Evolutionary conservation across 2,888 invertebrate genomes (phyloP).

Genomic region (Papilio demoleus): DNA sequence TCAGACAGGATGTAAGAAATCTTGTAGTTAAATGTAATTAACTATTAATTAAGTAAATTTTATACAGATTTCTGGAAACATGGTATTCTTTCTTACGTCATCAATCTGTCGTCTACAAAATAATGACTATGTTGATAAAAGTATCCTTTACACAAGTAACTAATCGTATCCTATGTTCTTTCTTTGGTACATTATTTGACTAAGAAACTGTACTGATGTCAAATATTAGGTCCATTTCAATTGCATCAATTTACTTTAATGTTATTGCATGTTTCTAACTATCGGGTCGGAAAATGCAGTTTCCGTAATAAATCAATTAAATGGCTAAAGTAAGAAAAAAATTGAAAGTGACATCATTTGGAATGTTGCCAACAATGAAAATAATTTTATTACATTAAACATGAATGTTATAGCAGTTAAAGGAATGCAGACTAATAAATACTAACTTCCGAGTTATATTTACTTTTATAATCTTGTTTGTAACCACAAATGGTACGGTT

Average conservation of each 20-base stretch:
- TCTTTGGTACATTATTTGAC: too few species aligned
- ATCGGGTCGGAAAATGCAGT: neutral
- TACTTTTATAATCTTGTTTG: neutral
- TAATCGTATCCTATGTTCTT: too few species aligned
- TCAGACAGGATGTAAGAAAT: neutral
- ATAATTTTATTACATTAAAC: constrained; percentile 14
- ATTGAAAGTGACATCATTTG: constrained; percentile 11
- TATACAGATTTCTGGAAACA: too few species aligned
- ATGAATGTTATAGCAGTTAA: constrained; percentile 16
- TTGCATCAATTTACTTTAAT: neutral
- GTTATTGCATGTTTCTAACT: neutral
- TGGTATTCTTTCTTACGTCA: too few species aligned
- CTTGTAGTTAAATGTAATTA: too few species aligned
- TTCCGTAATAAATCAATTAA: neutral
- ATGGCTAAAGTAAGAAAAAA: constrained; percentile 1
- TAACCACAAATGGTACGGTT: neutral
- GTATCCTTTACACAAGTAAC: too few species aligned
- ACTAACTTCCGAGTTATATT: constrained; percentile 3
- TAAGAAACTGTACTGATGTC: too few species aligned
- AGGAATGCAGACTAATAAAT: constrained; percentile 19
- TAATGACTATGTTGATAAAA: too few species aligned
- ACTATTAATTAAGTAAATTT: too few species aligned
- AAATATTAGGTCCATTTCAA: too few species aligned
- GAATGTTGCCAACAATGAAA: constrained; percentile 4
- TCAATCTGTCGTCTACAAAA: too few species aligned